Conservation (phyloP, 2,113 vertebrate genomes). For the Serilophus lunatus region DNA sequence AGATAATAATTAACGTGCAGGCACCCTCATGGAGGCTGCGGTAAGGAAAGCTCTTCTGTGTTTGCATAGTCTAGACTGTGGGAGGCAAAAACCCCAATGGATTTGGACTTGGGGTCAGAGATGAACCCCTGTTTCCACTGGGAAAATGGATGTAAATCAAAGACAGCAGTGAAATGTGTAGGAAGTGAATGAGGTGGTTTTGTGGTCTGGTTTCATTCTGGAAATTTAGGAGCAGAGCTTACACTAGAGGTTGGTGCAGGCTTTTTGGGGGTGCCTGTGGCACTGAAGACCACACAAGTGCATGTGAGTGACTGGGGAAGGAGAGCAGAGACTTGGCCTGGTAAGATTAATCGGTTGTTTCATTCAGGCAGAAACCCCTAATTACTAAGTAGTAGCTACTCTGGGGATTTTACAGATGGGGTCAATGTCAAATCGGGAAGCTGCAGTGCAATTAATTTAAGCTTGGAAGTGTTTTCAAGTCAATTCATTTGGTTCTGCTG, state of each 20-base stretch:
- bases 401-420: neutral
- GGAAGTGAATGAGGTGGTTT: neutral
- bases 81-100: neutral
- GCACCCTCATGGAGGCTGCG: neutral
- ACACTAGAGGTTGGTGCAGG: neutral
- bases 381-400: neutral
- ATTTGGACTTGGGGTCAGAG: neutral
- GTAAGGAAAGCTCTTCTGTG: neutral
- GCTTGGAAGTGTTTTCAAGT: slow-evolving; percentile 18
- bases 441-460: slow-evolving; percentile 50
- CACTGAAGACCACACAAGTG: neutral
- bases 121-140: neutral
- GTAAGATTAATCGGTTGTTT: neutral
- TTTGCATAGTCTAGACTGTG: neutral
- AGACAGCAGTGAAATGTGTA: neutral
- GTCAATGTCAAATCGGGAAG: slow-evolving; percentile 32
- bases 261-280: neutral
- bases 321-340: neutral
- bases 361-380: neutral
- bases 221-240: neutral
- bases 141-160: neutral
- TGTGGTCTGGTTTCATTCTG: neutral
- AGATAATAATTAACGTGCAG: neutral
- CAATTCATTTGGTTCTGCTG: slow-evolving; percentile 35
- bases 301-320: neutral